A percentile compares a stretch with the other conserved stretches of the same genome.
Evolutionary conservation across 2,888 invertebrate genomes (phyloP).

Genomic region (Drosophila tanythrix): DNA sequence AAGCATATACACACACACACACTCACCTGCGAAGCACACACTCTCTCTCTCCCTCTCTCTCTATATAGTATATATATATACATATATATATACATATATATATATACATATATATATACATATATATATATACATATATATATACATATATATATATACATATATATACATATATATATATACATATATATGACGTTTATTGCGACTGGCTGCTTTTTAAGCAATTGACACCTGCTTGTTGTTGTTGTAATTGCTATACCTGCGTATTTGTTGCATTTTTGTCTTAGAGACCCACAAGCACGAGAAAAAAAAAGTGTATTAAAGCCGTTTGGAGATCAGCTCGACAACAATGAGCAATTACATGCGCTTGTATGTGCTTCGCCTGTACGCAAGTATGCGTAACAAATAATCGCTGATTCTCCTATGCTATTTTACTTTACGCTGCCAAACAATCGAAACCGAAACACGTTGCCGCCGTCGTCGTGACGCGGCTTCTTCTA

Average conservation of each 20-base stretch:
- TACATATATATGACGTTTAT: constrained; percentile 3
- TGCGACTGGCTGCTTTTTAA: constrained; percentile 28
- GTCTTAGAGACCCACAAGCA: constrained; percentile 10
- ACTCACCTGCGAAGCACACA: constrained; percentile 28
- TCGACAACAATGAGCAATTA: constrained; percentile 10
- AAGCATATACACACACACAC: constrained; percentile 7
- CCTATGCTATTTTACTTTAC: constrained; percentile 29
- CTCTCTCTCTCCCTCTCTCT: neutral
- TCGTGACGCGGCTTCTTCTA: constrained; percentile 35
- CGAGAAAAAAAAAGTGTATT: constrained; percentile 1
- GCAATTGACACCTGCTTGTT: constrained; percentile 45
- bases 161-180: neutral
- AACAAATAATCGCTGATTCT: constrained; percentile 30
- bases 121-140: too few relatives aligned
- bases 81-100: neutral
- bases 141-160: too few relatives aligned
- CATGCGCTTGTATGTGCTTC: constrained; percentile 7
- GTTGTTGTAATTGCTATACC: constrained; percentile 21
- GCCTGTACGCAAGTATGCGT: constrained; percentile 13
- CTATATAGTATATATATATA: neutral
- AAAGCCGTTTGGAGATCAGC: constrained; percentile 21
- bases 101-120: neutral
- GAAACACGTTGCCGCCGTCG: constrained; percentile 62
- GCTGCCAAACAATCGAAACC: constrained; percentile 54
- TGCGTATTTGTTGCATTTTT: constrained; percentile 50